Evolutionary conservation across 2,888 invertebrate species (phyloP).

Genomic region (Copidosoma aretas): DNA sequence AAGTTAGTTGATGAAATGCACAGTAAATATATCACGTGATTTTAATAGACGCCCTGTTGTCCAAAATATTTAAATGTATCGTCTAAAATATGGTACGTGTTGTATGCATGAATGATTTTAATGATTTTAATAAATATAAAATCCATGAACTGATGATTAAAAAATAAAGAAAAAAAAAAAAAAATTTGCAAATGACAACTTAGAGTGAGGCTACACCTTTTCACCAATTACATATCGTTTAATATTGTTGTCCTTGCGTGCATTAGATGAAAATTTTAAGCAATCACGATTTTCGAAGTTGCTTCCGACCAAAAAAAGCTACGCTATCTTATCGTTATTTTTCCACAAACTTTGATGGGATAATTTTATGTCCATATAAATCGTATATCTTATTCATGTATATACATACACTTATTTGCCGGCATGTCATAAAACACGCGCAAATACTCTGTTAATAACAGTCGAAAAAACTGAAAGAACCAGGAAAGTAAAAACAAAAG

Average conservation of each 20-base stretch:
- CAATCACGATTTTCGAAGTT: too few species aligned
- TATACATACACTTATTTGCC: too few species aligned
- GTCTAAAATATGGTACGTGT: not conserved
- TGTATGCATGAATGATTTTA: not conserved
- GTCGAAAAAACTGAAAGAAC: slow-evolving; percentile 21
- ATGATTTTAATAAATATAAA: slow-evolving; percentile 3
- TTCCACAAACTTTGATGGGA: too few species aligned
- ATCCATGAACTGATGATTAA: too few species aligned
- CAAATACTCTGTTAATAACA: slow-evolving; percentile 19
- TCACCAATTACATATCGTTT: not conserved
- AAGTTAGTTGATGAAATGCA: slow-evolving; percentile 20
- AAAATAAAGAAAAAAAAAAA: slow-evolving; percentile 15
- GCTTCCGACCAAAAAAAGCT: too few species aligned
- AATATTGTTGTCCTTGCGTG: too few species aligned
- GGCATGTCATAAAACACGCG: too few species aligned
- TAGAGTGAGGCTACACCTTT: not conserved
- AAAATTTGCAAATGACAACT: slow-evolving; percentile 15
- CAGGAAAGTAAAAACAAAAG: slow-evolving; percentile 29
- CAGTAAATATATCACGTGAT: slow-evolving; percentile 27
- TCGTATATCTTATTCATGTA: too few species aligned
- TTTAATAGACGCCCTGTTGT: slow-evolving; percentile 35
- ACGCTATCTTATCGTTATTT: too few species aligned
- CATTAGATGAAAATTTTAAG: too few species aligned
- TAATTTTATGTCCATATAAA: too few species aligned
- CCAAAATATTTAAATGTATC: not conserved